A percentile compares a stretch with the other conserved stretches of the same genome.
Evolutionary conservation across 2,888 invertebrate species (phyloP).

Genomic region (Tetropium fuscum): DNA sequence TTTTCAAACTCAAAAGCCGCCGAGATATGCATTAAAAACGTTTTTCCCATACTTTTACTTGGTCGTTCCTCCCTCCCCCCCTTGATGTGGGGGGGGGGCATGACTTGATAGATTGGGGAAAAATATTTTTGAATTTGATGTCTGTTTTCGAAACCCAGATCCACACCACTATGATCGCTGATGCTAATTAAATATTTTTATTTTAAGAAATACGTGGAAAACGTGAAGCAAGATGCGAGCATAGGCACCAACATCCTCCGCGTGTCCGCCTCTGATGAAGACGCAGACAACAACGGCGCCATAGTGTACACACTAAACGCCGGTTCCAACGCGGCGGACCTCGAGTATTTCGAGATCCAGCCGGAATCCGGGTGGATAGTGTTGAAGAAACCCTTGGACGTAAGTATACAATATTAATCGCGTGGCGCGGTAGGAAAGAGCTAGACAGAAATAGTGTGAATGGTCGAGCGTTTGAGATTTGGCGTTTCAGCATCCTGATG

Average conservation of each 20-base stretch:
- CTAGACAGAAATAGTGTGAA: conserved; percentile 43
- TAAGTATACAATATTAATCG: conserved; percentile 74
- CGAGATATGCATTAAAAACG: no score
- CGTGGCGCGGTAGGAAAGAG: conserved; percentile 37
- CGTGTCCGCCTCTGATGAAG: conserved; percentile 96
- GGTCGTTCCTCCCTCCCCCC: no score
- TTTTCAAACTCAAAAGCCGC: no score
- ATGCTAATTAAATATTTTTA: no score
- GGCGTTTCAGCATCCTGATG: conserved; percentile 45
- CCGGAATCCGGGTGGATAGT: conserved; percentile 98
- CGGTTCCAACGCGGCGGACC: conserved; percentile 87
- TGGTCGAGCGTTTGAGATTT: conserved; percentile 37
- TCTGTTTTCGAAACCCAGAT: no score
- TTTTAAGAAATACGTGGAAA: conserved; percentile 94
- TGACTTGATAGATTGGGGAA: no score
- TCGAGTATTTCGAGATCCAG: conserved; percentile 97
- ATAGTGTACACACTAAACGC: conserved; percentile 93
- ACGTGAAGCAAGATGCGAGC: conserved; percentile 96
- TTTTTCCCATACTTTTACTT: no score
- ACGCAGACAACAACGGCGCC: conserved; percentile 96
- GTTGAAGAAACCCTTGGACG: conserved; percentile 94
- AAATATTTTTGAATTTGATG: no score
- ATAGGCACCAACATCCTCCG: conserved; percentile 94
- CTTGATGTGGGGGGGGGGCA: no score
- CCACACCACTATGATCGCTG: no score